Evolutionary conservation across 1,140 invertebrate genomes (phyloP), one percentile per base, ranked within the genome.

Genomic region (Onthophagus taurus): DNA sequence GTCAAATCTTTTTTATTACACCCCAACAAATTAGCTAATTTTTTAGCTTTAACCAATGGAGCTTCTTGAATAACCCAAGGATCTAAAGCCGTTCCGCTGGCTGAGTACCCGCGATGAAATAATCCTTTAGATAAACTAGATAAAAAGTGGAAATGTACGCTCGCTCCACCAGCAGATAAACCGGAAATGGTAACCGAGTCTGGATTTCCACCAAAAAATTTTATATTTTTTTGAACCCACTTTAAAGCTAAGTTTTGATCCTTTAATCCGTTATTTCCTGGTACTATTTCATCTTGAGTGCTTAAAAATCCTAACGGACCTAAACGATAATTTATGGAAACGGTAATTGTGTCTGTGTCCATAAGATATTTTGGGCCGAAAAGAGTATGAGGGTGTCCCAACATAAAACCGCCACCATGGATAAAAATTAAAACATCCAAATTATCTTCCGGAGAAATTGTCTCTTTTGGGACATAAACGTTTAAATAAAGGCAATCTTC

Each of bases 41-140:
- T 68, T 31, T 73, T 70, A 0, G 86, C 76, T 53, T 85, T 85
- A 47, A 78, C 69, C 2, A 71, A 59, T 0, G 83, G 68, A 24
- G 80, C 75, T 54, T 79, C 70, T 1, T 77, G 70, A 26, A 82
- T 67, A 0, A 81, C 74, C 87, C 82, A 92, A 2, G 75, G 75
- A 51, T 72, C 66, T 1, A 87, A 62, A 3, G 78, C 75, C 9
- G 80, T 80, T 0, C 88, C 89, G 57, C 85, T 89, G 64, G 82
- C 76, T 0, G 87, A 78, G 31, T 89, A 79, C 3, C 81, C 85
- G 42, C 77, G 71, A 58, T 76, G 60, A 54, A 83, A 80, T 21
- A 82, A 60, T 48, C 72, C 77, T 61, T 65, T 67, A 5, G 72
- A 66, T 52, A 67, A 55, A 3, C 69, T 69, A 14, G 74, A 75